These are phyloP conservation scores for Brachyptera putata DNA, from an alignment of 2,888 invertebrate genomes.

Conservation along the genomic window DNA sequence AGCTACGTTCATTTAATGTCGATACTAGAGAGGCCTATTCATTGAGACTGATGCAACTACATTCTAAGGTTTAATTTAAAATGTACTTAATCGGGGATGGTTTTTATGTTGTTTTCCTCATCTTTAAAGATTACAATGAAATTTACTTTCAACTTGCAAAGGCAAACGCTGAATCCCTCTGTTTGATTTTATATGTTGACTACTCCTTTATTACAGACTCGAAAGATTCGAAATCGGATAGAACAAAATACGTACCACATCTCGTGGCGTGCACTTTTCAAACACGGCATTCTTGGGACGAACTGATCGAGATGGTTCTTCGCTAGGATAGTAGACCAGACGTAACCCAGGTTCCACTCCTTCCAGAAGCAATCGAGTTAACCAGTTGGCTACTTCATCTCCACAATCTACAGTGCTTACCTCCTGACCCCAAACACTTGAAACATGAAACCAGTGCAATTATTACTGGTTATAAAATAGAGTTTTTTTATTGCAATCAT, in stretches of 20 bases:
- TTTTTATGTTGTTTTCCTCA: too few relatives aligned
- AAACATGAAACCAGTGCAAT: not conserved
- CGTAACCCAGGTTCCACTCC: not conserved
- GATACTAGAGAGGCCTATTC: too few relatives aligned
- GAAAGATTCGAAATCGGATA: too few relatives aligned
- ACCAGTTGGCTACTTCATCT: conserved; percentile 65
- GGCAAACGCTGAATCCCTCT: too few relatives aligned
- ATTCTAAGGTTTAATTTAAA: too few relatives aligned
- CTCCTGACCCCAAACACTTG: conserved; percentile 24
- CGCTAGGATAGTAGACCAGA: not conserved
- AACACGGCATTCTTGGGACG: not conserved
- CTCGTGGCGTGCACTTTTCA: not conserved
- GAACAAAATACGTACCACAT: conserved; percentile 5
- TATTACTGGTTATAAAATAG: not conserved
- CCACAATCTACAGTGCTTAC: conserved; percentile 69
- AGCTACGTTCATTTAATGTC: too few relatives aligned
- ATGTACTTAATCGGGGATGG: too few relatives aligned
- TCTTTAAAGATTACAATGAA: too few relatives aligned
- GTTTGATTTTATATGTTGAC: too few relatives aligned
- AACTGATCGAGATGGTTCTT: not conserved
- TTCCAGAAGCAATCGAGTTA: conserved; percentile 40
- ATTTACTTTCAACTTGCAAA: too few relatives aligned
- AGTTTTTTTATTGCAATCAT: not conserved
- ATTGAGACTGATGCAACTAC: too few relatives aligned
- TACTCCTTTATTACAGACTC: too few relatives aligned